These are phyloP conservation scores for Cyclophora punctaria DNA, from an alignment of 2,888 invertebrate species.

Conservation along the genomic window DNA sequence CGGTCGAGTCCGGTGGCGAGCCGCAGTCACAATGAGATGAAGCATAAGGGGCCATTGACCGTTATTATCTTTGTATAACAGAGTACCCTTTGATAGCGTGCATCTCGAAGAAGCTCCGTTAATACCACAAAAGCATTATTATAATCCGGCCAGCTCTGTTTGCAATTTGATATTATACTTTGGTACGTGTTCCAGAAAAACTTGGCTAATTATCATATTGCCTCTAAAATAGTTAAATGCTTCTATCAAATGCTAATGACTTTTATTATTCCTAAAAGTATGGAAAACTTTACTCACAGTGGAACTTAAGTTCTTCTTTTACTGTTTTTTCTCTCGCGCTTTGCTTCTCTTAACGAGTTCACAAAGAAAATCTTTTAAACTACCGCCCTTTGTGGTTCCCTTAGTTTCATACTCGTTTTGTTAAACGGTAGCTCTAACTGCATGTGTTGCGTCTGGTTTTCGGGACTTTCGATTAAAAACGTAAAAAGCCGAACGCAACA, in stretches of 20 bases:
- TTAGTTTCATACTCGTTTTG: slow-evolving; percentile 2
- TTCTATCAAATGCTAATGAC: too few relatives aligned
- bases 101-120: slow-evolving; percentile 25
- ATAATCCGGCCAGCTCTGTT: slow-evolving; percentile 23
- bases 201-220: too few relatives aligned
- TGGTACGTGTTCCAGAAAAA: too few relatives aligned
- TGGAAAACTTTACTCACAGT: background rate
- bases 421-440: background rate
- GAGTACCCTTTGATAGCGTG: slow-evolving; percentile 32
- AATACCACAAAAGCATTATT: slow-evolving; percentile 31
- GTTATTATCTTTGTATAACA: slow-evolving; percentile 39
- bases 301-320: background rate
- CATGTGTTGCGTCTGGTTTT: background rate
- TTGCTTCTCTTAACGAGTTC: slow-evolving; percentile 1
- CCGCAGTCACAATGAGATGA: slow-evolving; percentile 28
- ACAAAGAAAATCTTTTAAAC: slow-evolving; percentile 5
- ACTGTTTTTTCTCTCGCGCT: background rate
- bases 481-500: slow-evolving; percentile 7
- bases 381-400: slow-evolving; percentile 2
- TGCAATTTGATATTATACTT: slow-evolving; percentile 14
- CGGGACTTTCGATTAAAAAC: background rate
- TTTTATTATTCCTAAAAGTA: background rate
- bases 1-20: slow-evolving; percentile 18
- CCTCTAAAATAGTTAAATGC: too few relatives aligned
- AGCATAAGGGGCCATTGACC: slow-evolving; percentile 31